Percentiles rank a stretch among this genome's conserved stretches.
Conservation (phyloP, 1,140 invertebrate genomes). For the Drosophila tani region DNA sequence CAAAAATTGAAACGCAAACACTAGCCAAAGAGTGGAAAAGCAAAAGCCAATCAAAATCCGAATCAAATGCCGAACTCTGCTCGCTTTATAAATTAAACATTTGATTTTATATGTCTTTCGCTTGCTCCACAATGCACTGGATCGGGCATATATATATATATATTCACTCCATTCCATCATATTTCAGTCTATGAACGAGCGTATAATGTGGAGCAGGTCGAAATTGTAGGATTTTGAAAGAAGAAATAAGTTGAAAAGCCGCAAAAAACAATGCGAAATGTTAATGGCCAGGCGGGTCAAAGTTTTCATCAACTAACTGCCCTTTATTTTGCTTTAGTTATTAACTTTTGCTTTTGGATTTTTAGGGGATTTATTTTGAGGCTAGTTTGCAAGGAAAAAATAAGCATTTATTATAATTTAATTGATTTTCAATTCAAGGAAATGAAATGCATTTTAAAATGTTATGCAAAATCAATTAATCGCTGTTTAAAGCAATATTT, state of each 20-base stretch:
- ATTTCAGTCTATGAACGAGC: conserved; percentile 10
- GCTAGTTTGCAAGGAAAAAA: not conserved
- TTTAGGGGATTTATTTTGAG: not conserved
- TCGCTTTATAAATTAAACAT: conserved; percentile 68
- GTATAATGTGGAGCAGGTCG: conserved; percentile 37
- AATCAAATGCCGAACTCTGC: conserved; percentile 28
- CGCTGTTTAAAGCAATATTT: too few relatives aligned
- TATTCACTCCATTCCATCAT: conserved; percentile 25
- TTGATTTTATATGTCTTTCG: conserved; percentile 37
- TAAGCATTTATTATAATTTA: too few relatives aligned
- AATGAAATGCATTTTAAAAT: not conserved
- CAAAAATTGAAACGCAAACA: conserved; percentile 45
- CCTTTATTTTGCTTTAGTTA: not conserved
- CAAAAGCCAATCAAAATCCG: conserved; percentile 41
- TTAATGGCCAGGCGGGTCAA: conserved; percentile 12
- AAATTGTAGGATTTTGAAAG: conserved; percentile 26
- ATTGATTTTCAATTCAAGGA: not conserved
- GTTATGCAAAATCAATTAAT: too few relatives aligned
- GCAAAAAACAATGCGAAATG: conserved; percentile 26
- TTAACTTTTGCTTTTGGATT: not conserved
- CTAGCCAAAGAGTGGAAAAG: conserved; percentile 68
- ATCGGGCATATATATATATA: conserved; percentile 11
- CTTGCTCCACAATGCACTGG: conserved; percentile 37
- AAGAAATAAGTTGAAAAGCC: not conserved
- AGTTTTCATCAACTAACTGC: conserved; percentile 24